Evolutionary conservation across 2,888 invertebrate species (phyloP), one percentile per base, ranked within the genome.

Genomic region (Drosophila antonietae): DNA sequence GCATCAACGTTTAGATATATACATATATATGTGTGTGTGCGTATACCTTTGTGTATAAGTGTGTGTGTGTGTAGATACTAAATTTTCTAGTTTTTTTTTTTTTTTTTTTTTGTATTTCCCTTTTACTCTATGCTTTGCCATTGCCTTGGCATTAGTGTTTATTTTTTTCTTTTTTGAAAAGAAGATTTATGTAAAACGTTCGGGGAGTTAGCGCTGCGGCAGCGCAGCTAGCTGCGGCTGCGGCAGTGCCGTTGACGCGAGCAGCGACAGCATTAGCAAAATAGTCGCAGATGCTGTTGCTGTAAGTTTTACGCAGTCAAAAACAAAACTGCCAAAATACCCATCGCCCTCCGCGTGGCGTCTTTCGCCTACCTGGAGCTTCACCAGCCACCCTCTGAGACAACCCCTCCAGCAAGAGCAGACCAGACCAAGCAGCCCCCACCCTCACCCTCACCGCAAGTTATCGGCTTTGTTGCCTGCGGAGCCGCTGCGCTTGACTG

Each of bases 121-220:
- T 75, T 79, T 75, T 78, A 39, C 69, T 68, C 72, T 57, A 63
- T 71, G 56, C 78, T 63, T 73, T 73, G 63, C 75, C 53, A 78
- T 82, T 77, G 85, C 90, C 63, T 77, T 77, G 81, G 90, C 88
- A 89, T 87, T 87, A 92, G 92, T 91, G 92, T 91, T 91, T 91
- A 90, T 89, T 86, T 90, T 90, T 90, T 88, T 89, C 88, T 86
- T 90, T 90, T 90, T 88, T 89, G 84, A 90, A 92, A 92, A 91
- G 91, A 92, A 91, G 91, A 91, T 91, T 91, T 91, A 91, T 91
- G 91, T 92, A 92, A 91, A 90, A 90, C 71, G 77, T 67, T 75
- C 64, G 52, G 81, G 81, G 76, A 58, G 57, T 60, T 49, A 53
- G 47, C 41, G 55, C 55, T 55, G 55, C 58, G 64, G 51, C 75